Percentiles rank a stretch among this genome's conserved stretches.
These are phyloP conservation scores for Scolopax mira DNA, from an alignment of 2,113 vertebrate genomes.

Conservation along the genomic window DNA sequence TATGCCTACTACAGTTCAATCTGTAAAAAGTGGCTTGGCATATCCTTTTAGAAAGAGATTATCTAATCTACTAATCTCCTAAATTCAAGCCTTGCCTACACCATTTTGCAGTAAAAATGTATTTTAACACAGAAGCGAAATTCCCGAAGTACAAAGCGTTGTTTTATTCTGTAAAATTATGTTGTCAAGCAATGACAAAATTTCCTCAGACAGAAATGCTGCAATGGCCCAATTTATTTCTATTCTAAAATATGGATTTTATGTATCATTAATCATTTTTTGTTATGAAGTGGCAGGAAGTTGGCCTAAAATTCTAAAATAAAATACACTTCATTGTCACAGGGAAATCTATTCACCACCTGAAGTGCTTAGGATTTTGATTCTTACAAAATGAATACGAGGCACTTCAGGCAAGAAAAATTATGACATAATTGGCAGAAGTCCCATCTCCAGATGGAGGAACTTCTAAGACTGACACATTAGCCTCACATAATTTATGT, in stretches of 20 bases:
- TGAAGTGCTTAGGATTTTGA: conserved; percentile 44
- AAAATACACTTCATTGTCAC: conserved; percentile 19
- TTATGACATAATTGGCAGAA: conserved; percentile 60
- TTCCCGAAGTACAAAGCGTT: not conserved
- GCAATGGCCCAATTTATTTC: conserved; percentile 15
- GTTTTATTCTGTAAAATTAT: conserved; percentile 42
- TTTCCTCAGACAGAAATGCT: not conserved
- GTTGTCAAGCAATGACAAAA: conserved; percentile 20
- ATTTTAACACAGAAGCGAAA: conserved; percentile 5
- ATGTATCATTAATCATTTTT: conserved; percentile 24
- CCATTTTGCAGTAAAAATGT: not conserved
- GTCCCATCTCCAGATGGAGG: conserved; percentile 62
- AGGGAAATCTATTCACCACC: conserved; percentile 34
- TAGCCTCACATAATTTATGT: conserved; percentile 47
- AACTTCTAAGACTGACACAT: conserved; percentile 50
- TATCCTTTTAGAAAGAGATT: conserved; percentile 14
- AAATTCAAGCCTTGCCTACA: not conserved
- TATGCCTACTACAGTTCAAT: not conserved
- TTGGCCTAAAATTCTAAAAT: conserved; percentile 42
- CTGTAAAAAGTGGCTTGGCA: not conserved
- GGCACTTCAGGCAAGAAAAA: conserved; percentile 56
- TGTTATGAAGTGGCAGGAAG: conserved; percentile 32
- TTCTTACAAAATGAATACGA: conserved; percentile 15
- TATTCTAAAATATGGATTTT: conserved; percentile 33
- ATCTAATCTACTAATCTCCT: conserved; percentile 6